Conservation (phyloP, 2,888 invertebrate genomes). For the Thereva unica region DNA sequence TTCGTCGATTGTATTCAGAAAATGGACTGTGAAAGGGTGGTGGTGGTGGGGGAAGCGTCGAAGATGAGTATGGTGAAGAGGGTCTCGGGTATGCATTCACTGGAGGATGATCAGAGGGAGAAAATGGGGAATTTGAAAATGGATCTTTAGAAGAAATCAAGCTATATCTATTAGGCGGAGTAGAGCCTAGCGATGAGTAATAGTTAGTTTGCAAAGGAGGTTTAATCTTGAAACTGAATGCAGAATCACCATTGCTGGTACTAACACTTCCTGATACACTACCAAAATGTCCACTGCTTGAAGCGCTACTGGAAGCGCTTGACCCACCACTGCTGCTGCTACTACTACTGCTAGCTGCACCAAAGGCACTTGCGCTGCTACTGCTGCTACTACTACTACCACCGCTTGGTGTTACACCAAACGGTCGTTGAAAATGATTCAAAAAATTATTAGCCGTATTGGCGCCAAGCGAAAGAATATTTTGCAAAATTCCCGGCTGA, state of each 20-base stretch:
- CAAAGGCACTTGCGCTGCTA: not conserved
- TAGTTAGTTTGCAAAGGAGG: conserved; percentile 14
- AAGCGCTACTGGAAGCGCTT: not conserved
- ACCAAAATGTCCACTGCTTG: conserved; percentile 4
- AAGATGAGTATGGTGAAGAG: not conserved
- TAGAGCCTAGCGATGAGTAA: conserved; percentile 4
- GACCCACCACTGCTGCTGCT: not conserved
- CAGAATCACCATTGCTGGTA: conserved; percentile 8
- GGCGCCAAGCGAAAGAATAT: conserved; percentile 49
- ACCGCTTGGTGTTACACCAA: not conserved
- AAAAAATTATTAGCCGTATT: too few relatives aligned
- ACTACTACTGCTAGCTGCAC: not conserved
- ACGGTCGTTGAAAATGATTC: not conserved
- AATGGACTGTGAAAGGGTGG: not conserved
- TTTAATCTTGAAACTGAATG: conserved; percentile 24
- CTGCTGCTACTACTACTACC: conserved; percentile 10
- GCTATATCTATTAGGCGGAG: not conserved
- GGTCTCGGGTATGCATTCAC: not conserved
- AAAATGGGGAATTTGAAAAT: too few relatives aligned
- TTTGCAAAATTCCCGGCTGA: conserved; percentile 52
- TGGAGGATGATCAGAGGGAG: too few relatives aligned
- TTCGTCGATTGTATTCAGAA: not conserved
- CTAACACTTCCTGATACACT: not conserved
- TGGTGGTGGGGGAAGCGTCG: not conserved
- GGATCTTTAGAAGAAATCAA: too few relatives aligned